Evolutionary conservation across 2,888 invertebrate species (phyloP), one percentile per base, ranked within the genome.

Genomic region (Tenthredo livida): DNA sequence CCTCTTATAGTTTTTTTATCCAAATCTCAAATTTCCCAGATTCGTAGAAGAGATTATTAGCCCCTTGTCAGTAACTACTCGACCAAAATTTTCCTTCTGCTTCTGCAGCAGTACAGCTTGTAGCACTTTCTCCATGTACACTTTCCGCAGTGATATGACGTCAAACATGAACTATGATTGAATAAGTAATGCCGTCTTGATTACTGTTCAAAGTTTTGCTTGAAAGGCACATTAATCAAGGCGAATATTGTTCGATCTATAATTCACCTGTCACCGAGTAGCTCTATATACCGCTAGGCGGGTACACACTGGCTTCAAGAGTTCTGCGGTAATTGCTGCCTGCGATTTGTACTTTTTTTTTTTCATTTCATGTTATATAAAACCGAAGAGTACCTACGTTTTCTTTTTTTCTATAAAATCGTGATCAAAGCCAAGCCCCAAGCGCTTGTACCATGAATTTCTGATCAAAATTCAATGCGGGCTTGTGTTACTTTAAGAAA

Each of bases 51-150:
- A 15, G 33, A 15, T 67, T 67, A 2, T 67, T 67, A 58, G 67
- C 17, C 61, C 25, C 17, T 17, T 1, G 33, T 67, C 33, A 33
- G 33, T 67, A 33, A 67, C 33, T 33, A 33, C 67, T 33, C 21
- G 15, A 25, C n/a, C n/a, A n/a, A 29, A 0, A 67, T 33, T 67
- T 67, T 67, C 67, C 67, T 33, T 33, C 17, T 67, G 33, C 15
- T 33, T 67, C 12, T 33, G 29, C 15, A 33, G 67, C 17, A 17
- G 17, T 3, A 5, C 21, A n/a, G 7, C 21, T 12, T 67, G 15
- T 65, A 65, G 65, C 33, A 73, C 72, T 73, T 73, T 73, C 72
- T 73, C 72, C 72, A 7, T n/a, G 43, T 33, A 67, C 43, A 21
- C 43, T 73, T 73, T 73, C 40, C 72, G 72, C 15, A 21, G 72